phyloP scores from a whole-genome alignment of 2,888 invertebrate species.

The Myathropa florea region DNA sequence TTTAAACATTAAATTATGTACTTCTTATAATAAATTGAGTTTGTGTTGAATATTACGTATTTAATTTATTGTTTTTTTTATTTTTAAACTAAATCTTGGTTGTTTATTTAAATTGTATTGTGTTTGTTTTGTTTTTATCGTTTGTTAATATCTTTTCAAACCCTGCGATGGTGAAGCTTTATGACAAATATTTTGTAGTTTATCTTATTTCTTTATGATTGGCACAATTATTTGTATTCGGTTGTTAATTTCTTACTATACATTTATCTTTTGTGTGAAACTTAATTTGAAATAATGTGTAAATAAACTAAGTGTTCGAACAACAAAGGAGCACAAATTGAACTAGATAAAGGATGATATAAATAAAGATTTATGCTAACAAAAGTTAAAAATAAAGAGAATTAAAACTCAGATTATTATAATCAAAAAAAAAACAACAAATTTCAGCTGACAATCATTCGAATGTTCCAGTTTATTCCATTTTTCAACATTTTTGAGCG shows the following conservation, averaged over 20 bases:
- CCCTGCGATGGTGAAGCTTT: constrained; percentile 65
- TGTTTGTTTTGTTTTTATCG: background rate
- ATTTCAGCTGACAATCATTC: too few species aligned
- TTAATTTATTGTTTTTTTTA: constrained; percentile 6
- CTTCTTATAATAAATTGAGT: constrained; percentile 16
- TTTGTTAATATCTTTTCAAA: constrained; percentile 53
- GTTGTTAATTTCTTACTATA: constrained; percentile 10
- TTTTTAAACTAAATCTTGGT: constrained; percentile 34
- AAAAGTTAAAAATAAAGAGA: too few species aligned
- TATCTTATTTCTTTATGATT: constrained; percentile 35
- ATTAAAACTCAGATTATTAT: too few species aligned
- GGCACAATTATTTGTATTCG: constrained; percentile 57
- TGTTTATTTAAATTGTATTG: constrained; percentile 1
- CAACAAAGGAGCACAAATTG: background rate
- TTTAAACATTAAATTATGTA: constrained; percentile 19
- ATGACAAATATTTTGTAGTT: constrained; percentile 42
- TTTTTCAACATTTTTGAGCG: too few species aligned
- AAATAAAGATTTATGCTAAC: too few species aligned
- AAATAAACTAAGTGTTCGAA: background rate
- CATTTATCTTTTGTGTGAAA: background rate
- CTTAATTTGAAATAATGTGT: background rate
- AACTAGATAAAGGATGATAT: too few species aligned
- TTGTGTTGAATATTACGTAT: constrained; percentile 44
- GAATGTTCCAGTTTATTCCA: too few species aligned
- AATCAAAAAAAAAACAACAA: too few species aligned